Base-by-base conservation (phyloP, 2,113 vertebrate species). In the Semnopithecus entellus region DNA sequence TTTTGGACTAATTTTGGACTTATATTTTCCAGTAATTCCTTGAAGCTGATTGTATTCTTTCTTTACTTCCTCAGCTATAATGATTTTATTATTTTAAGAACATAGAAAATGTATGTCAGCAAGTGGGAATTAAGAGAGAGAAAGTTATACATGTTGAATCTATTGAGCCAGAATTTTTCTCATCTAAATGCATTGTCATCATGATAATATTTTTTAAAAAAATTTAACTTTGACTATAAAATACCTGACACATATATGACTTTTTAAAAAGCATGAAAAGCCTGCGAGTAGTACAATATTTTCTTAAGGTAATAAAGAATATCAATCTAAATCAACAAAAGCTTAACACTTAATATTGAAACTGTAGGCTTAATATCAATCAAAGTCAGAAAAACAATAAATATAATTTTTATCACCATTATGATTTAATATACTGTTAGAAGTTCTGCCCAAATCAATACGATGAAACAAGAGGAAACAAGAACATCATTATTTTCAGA, bases 321-420 rank as follows among this genome's bases (percentile, higher is more conserved):
- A 76, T 59, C 52, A 85, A 3, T 57, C 91, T 85, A 70, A 94
- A 91, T 79, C 6, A 79, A 80, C 16, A 91, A 82, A 95, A 52
- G 7, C 17, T 40, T 61, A 84, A 84, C 38, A 72, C n/a, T 76
- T 88, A 94, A 83, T 88, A 72, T 14, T 91, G 43, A 84, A 84
- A 79, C 11, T 66, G 38, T 70, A 73, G 83, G 8, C 25, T 84
- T n/a, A 48, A 8, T 85, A 91, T 73, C 82, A 66, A 91, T 85
- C 79, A 43, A 66, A 95, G 78, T 88, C 78, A 91, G 43, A 78
- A 79, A 91, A 83, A 61, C 32, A 88, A 88, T 91, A 94, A 95
- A 73, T 88, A 50, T 45, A 94, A 57, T 84, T 91, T 17, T 90
- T 88, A 94, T 88, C 70, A 84, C 48, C 35, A 30, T 2, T 43